Conservation (phyloP, 2,888 invertebrate species). For the Mantis religiosa region DNA sequence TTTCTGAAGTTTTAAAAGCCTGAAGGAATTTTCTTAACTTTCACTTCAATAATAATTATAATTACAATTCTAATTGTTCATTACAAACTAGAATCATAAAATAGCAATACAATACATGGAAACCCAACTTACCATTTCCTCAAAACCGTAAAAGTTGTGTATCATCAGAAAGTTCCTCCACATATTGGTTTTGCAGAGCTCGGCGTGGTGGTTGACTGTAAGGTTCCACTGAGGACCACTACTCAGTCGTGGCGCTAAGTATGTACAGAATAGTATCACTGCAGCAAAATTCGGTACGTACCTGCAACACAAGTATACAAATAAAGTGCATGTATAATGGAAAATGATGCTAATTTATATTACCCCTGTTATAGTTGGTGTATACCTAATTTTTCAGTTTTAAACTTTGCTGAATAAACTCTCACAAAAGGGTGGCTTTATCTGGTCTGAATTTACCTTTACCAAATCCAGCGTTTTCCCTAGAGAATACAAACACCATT, state of each 20-base stretch:
- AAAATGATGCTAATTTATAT: no score
- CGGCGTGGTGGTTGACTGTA: slow-evolving; percentile 53
- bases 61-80: no score
- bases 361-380: no score
- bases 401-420: no score
- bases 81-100: no score
- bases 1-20: not conserved
- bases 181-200: slow-evolving; percentile 54
- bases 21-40: not conserved
- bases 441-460: no score
- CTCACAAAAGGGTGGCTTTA: no score
- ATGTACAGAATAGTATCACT: slow-evolving; percentile 54
- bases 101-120: not conserved
- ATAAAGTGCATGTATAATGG: not conserved
- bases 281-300: slow-evolving; percentile 51
- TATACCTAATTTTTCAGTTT: no score
- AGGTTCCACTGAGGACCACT: slow-evolving; percentile 56
- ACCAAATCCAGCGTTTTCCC: no score
- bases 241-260: slow-evolving; percentile 51
- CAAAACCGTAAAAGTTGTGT: slow-evolving; percentile 57
- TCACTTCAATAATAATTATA: no score
- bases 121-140: slow-evolving; percentile 49
- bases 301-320: slow-evolving; percentile 40
- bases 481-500: no score
- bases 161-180: slow-evolving; percentile 57